Evolutionary conservation across 2,888 invertebrate genomes (phyloP).

Genomic region (Tetheella fluctuosa): DNA sequence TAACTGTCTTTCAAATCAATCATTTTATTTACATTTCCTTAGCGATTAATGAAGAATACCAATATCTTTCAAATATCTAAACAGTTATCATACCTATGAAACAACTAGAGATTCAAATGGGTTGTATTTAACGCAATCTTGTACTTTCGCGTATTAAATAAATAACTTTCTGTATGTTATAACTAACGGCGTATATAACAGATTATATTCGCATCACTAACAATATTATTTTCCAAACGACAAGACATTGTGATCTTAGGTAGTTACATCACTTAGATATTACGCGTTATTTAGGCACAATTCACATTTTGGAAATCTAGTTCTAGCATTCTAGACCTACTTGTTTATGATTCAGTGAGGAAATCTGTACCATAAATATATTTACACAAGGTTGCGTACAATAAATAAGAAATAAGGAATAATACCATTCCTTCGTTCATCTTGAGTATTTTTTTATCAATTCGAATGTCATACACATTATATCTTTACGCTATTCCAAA

Average conservation of each 20-base stretch:
- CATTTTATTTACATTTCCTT: background rate
- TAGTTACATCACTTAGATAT: conserved; percentile 49
- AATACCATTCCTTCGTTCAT: background rate
- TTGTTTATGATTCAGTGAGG: conserved; percentile 48
- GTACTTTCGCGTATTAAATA: background rate
- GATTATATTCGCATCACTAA: background rate
- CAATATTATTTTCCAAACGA: conserved; percentile 30
- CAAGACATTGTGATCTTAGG: conserved; percentile 37
- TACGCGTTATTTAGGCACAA: conserved; percentile 76
- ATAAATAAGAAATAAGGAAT: background rate
- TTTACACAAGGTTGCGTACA: background rate
- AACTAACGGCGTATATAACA: background rate
- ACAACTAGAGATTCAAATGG: background rate
- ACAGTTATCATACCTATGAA: background rate
- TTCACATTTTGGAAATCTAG: conserved; percentile 72
- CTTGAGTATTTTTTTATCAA: background rate
- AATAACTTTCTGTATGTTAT: background rate
- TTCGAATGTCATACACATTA: background rate
- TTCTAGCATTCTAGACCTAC: conserved; percentile 76
- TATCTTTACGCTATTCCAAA: conserved; percentile 1
- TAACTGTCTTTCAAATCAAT: background rate
- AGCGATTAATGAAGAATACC: background rate
- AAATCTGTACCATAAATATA: conserved; percentile 21
- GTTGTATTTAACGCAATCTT: background rate
- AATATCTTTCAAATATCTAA: background rate